phyloP scores from a whole-genome alignment of 2,113 vertebrate species.

The Hippocampus zosterae region DNA sequence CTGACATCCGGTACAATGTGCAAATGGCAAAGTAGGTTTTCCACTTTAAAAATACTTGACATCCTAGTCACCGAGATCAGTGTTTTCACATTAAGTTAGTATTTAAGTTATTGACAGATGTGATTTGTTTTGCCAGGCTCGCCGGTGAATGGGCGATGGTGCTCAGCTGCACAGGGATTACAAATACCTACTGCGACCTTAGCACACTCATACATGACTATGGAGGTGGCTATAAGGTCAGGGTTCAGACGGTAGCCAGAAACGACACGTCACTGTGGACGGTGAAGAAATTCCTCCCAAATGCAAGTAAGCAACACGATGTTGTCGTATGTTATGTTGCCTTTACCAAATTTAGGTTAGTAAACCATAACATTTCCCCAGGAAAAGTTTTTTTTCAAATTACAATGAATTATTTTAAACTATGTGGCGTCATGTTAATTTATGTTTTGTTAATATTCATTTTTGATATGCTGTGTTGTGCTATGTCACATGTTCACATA shows the following conservation, averaged over 20 bases:
- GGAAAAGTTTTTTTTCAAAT: neutral
- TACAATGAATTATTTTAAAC: neutral
- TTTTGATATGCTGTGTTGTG: neutral
- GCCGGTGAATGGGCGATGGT: neutral
- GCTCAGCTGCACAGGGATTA: slow-evolving; percentile 34
- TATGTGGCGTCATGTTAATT: neutral
- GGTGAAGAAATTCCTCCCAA: neutral
- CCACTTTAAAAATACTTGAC: neutral
- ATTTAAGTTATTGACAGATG: slow-evolving; percentile 7
- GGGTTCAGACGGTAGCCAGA: slow-evolving; percentile 45
- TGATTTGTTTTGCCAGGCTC: slow-evolving; percentile 32
- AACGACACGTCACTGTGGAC: slow-evolving; percentile 1
- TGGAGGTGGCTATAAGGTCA: neutral
- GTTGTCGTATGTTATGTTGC: neutral
- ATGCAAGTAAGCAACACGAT: slow-evolving; percentile 40
- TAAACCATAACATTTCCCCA: too few species aligned
- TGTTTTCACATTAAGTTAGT: neutral
- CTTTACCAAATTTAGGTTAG: neutral
- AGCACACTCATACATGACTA: slow-evolving; percentile 29
- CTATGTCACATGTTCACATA: too few species aligned
- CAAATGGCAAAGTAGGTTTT: slow-evolving; percentile 55
- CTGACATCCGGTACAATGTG: slow-evolving; percentile 52
- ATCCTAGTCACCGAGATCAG: neutral
- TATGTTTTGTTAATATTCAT: too few species aligned
- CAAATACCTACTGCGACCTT: slow-evolving; percentile 33